Conservation (phyloP, 2,113 vertebrate genomes). For the Carollia perspicillata region DNA sequence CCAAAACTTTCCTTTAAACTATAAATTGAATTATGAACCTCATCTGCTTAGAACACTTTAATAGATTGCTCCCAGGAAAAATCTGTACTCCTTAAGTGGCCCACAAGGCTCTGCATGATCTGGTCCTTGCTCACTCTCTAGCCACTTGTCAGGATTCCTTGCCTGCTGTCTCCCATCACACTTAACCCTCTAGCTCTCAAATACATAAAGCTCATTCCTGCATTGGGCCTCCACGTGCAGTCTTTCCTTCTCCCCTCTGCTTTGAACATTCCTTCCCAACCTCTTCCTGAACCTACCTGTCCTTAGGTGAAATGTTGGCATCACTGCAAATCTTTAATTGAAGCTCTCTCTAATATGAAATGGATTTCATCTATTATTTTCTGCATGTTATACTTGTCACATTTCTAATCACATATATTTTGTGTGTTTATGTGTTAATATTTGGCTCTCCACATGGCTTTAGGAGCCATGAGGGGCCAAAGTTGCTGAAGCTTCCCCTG, state of each 20-base stretch:
- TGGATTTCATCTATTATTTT: background rate
- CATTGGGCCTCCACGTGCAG: accelerated
- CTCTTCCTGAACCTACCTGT: background rate
- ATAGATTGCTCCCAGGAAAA: conserved; percentile 1
- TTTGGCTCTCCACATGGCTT: background rate
- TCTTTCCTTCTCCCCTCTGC: background rate
- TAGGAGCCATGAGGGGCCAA: background rate
- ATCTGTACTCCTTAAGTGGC: background rate
- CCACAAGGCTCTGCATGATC: background rate
- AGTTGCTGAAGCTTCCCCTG: background rate
- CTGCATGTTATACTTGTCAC: background rate
- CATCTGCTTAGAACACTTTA: conserved; percentile 27
- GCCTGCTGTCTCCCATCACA: accelerated
- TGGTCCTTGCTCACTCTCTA: background rate
- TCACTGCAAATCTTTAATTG: background rate
- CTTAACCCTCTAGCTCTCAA: background rate
- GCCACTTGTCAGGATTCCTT: background rate
- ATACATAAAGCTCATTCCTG: background rate
- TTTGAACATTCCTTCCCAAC: background rate
- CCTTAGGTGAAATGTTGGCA: background rate
- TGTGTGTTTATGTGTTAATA: background rate
- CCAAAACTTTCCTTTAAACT: conserved; percentile 39
- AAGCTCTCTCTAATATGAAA: background rate
- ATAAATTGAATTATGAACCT: conserved; percentile 39
- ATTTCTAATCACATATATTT: background rate